Evolutionary conservation across 2,797 vertebrate genomes (phyloP).

Genomic region (Tokudaia tokunoshimensis): DNA sequence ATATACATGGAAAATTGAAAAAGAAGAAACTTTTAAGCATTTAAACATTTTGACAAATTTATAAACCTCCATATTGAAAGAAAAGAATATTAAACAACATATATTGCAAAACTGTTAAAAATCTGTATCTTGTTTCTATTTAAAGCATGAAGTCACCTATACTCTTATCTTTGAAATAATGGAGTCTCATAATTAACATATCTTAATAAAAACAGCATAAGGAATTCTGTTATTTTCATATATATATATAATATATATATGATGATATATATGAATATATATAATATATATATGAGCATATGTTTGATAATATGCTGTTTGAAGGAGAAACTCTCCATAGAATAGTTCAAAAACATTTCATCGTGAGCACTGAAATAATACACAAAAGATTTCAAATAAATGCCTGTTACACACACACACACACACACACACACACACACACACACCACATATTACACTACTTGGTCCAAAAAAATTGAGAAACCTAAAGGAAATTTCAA

Average conservation of each 20-base stretch:
- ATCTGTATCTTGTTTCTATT: background rate
- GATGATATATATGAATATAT: background rate
- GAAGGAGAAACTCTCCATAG: background rate
- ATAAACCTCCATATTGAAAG: background rate
- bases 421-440: background rate
- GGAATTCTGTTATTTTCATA: background rate
- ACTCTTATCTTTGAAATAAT: background rate
- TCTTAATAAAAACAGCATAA: constrained; percentile 1
- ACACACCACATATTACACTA: background rate
- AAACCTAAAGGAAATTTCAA: background rate
- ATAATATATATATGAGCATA: background rate
- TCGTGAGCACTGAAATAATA: background rate
- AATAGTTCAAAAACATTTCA: background rate
- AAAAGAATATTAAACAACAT: background rate
- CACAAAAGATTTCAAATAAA: background rate
- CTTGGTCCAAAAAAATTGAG: too few species aligned
- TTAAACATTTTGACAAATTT: background rate
- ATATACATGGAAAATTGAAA: too few species aligned
- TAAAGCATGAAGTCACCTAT: background rate
- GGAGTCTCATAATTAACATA: background rate
- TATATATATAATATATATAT: background rate
- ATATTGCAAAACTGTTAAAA: background rate
- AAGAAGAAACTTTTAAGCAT: background rate
- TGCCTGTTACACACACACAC: background rate
- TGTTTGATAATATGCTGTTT: background rate